A percentile compares a stretch with the other conserved stretches of the same genome.
These are phyloP conservation scores for Masticophis lateralis DNA, from an alignment of 2,797 vertebrate species.

Conservation along the genomic window DNA sequence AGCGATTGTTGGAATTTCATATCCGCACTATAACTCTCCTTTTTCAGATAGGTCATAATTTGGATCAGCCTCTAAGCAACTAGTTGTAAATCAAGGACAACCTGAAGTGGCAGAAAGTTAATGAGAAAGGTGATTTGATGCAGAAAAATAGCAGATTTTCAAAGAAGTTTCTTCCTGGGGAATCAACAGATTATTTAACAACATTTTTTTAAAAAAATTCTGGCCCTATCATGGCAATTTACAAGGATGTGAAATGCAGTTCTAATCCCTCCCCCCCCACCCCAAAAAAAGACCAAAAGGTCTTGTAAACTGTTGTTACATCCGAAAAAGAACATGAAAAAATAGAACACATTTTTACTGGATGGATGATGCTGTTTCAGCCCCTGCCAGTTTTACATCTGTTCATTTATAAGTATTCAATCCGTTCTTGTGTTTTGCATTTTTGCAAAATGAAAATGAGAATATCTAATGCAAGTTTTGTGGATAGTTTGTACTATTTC, in stretches of 20 bases:
- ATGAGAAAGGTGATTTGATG: not conserved
- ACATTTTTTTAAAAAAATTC: no score
- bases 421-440: not conserved
- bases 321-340: not conserved
- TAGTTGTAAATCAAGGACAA: no score
- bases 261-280: no score
- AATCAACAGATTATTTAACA: no score
- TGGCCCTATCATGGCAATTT: no score
- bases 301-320: not conserved
- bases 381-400: not conserved
- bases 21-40: no score
- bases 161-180: not conserved
- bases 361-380: not conserved
- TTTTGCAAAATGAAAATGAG: not conserved
- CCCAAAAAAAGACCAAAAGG: not conserved
- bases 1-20: no score
- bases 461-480: not conserved
- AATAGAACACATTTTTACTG: not conserved
- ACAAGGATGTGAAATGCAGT: no score
- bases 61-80: no score
- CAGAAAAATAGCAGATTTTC: not conserved
- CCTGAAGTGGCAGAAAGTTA: not conserved
- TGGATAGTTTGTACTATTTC: not conserved
- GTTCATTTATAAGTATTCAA: not conserved
- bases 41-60: no score